These are phyloP conservation scores for Ianthella basta DNA, from an alignment of 37 sponge, comb jelly and placozoan species.

Conservation along the genomic window DNA sequence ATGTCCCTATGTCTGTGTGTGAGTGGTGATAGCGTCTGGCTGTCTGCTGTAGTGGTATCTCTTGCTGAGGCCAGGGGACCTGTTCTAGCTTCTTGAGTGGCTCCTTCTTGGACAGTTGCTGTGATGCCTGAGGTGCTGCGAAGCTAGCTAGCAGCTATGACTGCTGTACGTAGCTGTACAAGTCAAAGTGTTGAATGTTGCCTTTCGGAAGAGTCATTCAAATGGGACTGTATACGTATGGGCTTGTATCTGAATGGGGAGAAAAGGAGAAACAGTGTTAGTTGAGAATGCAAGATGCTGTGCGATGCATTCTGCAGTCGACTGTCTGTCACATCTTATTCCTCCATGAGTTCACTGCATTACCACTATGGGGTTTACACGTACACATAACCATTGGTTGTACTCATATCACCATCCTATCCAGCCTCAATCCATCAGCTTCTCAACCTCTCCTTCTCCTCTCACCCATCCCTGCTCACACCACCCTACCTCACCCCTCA, in stretches of 20 bases:
- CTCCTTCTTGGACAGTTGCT: neutral
- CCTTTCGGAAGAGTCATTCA: neutral
- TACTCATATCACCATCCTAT: too few species aligned
- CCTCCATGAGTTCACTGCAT: too few species aligned
- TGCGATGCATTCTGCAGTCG: too few species aligned
- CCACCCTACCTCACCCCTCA: neutral
- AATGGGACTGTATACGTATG: slow-evolving; percentile 12
- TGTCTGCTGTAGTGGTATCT: neutral
- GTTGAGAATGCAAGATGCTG: too few species aligned
- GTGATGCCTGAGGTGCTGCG: neutral
- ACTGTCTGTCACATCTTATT: too few species aligned
- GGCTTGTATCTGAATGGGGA: neutral
- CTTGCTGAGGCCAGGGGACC: neutral
- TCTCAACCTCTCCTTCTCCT: neutral
- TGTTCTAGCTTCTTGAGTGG: neutral
- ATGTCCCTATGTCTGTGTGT: too few species aligned
- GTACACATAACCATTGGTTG: too few species aligned
- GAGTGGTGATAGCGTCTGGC: too few species aligned
- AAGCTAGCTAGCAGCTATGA: neutral
- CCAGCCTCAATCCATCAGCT: too few species aligned
- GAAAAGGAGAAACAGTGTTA: too few species aligned
- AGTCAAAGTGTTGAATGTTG: neutral
- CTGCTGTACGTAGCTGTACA: neutral
- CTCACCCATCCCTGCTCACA: neutral
- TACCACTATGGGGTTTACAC: too few species aligned